These are phyloP conservation scores for Characodon lateralis DNA, from an alignment of 2,797 vertebrate species.

Conservation along the genomic window DNA sequence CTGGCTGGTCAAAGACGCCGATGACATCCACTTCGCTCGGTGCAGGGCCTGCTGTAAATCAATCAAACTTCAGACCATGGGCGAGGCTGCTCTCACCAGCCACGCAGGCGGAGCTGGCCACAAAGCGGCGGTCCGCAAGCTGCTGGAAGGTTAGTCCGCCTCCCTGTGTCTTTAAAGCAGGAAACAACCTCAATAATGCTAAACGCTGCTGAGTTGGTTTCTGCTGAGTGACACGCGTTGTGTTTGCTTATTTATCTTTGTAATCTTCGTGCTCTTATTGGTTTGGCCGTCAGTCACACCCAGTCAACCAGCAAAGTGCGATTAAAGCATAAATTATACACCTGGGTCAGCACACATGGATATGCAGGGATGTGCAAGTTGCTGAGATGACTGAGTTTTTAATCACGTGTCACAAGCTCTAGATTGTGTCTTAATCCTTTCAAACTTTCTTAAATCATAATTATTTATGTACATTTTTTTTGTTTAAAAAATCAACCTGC, in stretches of 20 bases:
- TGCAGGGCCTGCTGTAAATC: slow-evolving; percentile 76
- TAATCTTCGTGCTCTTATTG: background rate
- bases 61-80: slow-evolving; percentile 79
- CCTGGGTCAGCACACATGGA: background rate
- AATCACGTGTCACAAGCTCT: background rate
- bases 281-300: too few relatives aligned
- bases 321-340: background rate
- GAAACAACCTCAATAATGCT: background rate
- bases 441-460: too few relatives aligned
- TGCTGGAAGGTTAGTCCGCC: slow-evolving; percentile 61
- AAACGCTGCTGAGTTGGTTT: background rate
- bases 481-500: too few relatives aligned
- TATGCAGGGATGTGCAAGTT: background rate
- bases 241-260: background rate
- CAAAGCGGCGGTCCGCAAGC: slow-evolving; percentile 74
- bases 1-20: slow-evolving; percentile 69
- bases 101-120: slow-evolving; percentile 75
- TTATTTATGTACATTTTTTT: too few relatives aligned
- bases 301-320: background rate
- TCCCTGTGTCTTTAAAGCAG: background rate
- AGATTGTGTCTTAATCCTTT: too few relatives aligned
- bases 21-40: slow-evolving; percentile 73
- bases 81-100: slow-evolving; percentile 77
- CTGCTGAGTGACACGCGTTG: background rate
- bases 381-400: background rate